Evolutionary conservation across 2,888 invertebrate genomes (phyloP), one percentile per base, ranked within the genome.

Genomic region (Agrenia bidenticulata): DNA sequence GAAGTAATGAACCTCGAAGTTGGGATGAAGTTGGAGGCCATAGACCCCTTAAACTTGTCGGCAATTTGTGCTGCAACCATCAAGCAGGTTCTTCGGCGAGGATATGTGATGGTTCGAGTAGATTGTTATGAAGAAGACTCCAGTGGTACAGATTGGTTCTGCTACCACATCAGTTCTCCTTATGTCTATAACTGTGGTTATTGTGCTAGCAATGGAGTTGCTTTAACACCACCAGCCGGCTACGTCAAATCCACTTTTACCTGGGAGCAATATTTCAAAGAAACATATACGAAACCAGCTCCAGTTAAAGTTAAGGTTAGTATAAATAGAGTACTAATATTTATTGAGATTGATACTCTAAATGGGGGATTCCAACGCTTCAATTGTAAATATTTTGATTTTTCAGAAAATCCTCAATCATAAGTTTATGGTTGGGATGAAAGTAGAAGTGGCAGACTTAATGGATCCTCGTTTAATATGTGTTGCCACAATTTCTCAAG

Each of bases 391-490:
- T 41, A 41, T 17, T 17, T 45, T 19, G n/a, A 24, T 11, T 23
- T 7, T 49, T n/a, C 21, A 49, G 41, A 27, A 23, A 23, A 23
- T 32, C 1, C 15, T 60, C 27, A 37, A 88, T 73, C 95, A 96
- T 82, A 92, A 93, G 19, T 96, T 96, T 80, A 87, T 88, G 72
- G 87, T 88, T 60, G 94, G 94, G 56, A 94, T 94, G 94, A 88
- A 91, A 77, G 83, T 97, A 9, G 97, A 98, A 81, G 94, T 95
- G 73, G 94, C 95, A 1, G 97, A 98, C 84, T 84, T 98, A 49
- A 96, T 97, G 94, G 97, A 97, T 83, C 97, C 98, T 50, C 83
- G 94, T 66, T 84, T 97, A 64, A 92, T 99, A 21, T 99, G 98
- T 80, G 95, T 97, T 49, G 97, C 94, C 2, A 96, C 94, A 5